These are phyloP conservation scores for Dasypolia templi DNA, from an alignment of 2,888 invertebrate species.

Conservation along the genomic window DNA sequence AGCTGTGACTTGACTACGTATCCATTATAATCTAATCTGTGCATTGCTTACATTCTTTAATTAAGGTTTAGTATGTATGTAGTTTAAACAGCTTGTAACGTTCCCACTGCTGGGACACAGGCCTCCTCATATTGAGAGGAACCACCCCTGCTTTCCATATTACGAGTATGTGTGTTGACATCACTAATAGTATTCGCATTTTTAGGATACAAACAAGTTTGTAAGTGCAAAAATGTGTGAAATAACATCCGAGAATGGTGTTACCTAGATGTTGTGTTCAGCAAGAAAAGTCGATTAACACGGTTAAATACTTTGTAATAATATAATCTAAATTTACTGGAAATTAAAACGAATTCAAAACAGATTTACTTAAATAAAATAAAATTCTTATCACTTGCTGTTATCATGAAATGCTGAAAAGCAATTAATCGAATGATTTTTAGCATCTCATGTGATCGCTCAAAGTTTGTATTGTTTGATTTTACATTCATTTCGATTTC, in stretches of 20 bases:
- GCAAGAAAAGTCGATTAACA: background rate
- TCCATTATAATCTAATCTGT: constrained; percentile 27
- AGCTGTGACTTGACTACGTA: background rate
- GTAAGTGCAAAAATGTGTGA: constrained; percentile 2
- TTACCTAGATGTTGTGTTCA: background rate
- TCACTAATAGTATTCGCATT: constrained; percentile 12
- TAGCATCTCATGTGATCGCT: too few relatives aligned
- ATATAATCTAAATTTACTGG: background rate
- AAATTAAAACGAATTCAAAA: background rate
- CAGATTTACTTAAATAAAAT: too few relatives aligned
- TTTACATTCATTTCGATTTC: background rate
- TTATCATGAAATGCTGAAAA: too few relatives aligned
- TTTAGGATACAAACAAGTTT: background rate
- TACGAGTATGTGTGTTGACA: background rate
- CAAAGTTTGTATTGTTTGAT: background rate
- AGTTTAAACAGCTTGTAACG: too few relatives aligned
- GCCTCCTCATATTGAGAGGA: too few relatives aligned
- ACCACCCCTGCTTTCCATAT: too few relatives aligned
- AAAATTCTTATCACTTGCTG: too few relatives aligned
- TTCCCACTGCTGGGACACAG: too few relatives aligned
- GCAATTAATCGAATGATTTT: too few relatives aligned
- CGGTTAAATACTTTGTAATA: background rate
- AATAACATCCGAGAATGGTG: background rate
- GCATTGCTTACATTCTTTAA: constrained; percentile 33
- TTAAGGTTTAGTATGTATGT: background rate